Conservation (phyloP, 2,797 vertebrate species). For the Balearica regulorum region DNA sequence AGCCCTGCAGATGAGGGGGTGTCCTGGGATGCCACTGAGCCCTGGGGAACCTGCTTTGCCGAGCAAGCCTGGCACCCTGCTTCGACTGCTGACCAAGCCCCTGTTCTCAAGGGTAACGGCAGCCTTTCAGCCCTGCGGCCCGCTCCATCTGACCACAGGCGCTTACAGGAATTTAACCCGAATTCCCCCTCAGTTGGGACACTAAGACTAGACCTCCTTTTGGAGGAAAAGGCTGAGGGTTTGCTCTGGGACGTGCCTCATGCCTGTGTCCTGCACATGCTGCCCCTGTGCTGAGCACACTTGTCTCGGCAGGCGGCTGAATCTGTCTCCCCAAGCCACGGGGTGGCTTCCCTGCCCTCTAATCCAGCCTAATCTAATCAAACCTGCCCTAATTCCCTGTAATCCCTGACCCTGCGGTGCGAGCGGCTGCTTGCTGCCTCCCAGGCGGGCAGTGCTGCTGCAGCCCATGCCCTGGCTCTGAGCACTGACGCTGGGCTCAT, state of each 20-base stretch:
- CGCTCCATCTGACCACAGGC: background rate
- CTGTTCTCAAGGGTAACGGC: background rate
- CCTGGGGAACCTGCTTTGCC: background rate
- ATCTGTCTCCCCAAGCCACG: background rate
- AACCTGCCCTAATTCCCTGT: background rate
- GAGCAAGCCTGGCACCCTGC: background rate
- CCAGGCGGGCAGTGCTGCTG: background rate
- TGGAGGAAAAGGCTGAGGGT: accelerated
- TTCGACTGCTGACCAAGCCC: background rate
- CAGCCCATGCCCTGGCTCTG: background rate
- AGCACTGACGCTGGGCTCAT: accelerated
- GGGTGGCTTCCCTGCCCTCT: background rate
- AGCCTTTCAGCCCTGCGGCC: background rate
- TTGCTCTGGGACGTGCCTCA: background rate
- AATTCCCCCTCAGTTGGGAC: accelerated
- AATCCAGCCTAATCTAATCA: slow-evolving; percentile 24
- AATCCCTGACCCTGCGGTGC: background rate
- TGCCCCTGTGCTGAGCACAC: accelerated
- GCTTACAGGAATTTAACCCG: background rate
- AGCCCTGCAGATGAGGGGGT: no score
- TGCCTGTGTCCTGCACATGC: accelerated
- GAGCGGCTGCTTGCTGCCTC: background rate
- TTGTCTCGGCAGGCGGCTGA: background rate
- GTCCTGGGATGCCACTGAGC: accelerated
- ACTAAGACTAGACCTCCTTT: background rate